Conservation (phyloP, 2,113 vertebrate species). For the Callocephalon fimbriatum region DNA sequence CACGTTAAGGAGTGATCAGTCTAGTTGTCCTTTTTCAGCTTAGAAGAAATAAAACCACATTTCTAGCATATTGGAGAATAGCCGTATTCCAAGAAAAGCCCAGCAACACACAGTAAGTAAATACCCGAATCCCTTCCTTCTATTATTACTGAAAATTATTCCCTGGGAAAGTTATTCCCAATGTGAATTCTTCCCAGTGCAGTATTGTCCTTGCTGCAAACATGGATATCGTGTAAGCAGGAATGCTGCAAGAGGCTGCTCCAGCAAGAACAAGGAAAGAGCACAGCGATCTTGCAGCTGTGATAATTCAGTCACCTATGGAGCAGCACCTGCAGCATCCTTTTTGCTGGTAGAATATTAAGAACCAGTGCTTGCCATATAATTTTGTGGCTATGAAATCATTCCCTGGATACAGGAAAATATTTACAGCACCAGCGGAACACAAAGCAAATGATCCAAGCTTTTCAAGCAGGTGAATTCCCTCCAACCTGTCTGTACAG, state of each 20-base stretch:
- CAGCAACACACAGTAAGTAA: neutral
- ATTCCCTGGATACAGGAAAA: neutral
- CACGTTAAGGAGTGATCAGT: neutral
- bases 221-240: neutral
- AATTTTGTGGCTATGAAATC: neutral
- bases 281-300: neutral
- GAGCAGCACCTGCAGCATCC: neutral
- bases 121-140: neutral
- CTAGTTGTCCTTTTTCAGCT: neutral
- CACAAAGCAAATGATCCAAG: neutral
- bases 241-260: neutral
- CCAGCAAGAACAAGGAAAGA: neutral
- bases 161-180: neutral
- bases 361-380: neutral
- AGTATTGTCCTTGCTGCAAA: neutral
- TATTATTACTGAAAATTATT: constrained; percentile 39
- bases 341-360: neutral
- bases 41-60: neutral
- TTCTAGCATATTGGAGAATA: neutral
- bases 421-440: constrained; percentile 5
- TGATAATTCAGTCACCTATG: constrained; percentile 17
- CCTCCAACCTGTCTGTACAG: neutral
- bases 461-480: neutral
- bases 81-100: constrained; percentile 8
- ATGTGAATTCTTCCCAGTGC: neutral